Percentiles rank a stretch among this genome's conserved stretches.
Evolutionary conservation across 2,888 invertebrate genomes (phyloP).

Genomic region (Lamproptera curius): DNA sequence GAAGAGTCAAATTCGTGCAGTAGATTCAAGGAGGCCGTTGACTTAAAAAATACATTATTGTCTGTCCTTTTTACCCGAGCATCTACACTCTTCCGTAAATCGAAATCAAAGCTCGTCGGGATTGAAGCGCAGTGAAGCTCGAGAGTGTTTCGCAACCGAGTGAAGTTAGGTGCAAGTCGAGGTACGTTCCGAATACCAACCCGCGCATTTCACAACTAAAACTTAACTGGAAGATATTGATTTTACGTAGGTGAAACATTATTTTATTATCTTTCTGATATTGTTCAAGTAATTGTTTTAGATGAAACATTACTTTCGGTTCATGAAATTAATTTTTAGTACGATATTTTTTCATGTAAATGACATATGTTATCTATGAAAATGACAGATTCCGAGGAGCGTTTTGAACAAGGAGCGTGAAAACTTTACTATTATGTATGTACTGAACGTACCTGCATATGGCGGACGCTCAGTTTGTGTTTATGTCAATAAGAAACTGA

Average conservation of each 20-base stretch:
- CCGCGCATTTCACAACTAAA: slow-evolving; percentile 2
- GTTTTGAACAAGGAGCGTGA: slow-evolving; percentile 28
- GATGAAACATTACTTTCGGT: too few species aligned
- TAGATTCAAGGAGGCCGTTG: slow-evolving; percentile 71
- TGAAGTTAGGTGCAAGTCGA: slow-evolving; percentile 51
- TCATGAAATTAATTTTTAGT: neutral
- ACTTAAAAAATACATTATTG: slow-evolving; percentile 60
- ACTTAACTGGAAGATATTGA: neutral
- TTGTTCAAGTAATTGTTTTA: neutral
- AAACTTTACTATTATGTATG: slow-evolving; percentile 39
- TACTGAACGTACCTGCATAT: slow-evolving; percentile 73
- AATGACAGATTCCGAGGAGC: slow-evolving; percentile 33
- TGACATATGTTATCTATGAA: slow-evolving; percentile 22
- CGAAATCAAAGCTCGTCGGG: slow-evolving; percentile 78
- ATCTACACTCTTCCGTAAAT: slow-evolving; percentile 73
- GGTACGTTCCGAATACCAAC: slow-evolving; percentile 48
- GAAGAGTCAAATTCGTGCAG: slow-evolving; percentile 53
- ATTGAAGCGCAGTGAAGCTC: slow-evolving; percentile 64
- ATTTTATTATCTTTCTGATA: too few species aligned
- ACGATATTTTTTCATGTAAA: slow-evolving; percentile 8
- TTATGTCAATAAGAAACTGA: slow-evolving; percentile 77
- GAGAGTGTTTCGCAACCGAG: slow-evolving; percentile 33
- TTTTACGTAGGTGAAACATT: neutral
- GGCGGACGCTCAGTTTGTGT: slow-evolving; percentile 77
- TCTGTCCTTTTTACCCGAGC: slow-evolving; percentile 51